Evolutionary conservation across 2,888 invertebrate genomes (phyloP).

Genomic region (Thecophora atra): DNA sequence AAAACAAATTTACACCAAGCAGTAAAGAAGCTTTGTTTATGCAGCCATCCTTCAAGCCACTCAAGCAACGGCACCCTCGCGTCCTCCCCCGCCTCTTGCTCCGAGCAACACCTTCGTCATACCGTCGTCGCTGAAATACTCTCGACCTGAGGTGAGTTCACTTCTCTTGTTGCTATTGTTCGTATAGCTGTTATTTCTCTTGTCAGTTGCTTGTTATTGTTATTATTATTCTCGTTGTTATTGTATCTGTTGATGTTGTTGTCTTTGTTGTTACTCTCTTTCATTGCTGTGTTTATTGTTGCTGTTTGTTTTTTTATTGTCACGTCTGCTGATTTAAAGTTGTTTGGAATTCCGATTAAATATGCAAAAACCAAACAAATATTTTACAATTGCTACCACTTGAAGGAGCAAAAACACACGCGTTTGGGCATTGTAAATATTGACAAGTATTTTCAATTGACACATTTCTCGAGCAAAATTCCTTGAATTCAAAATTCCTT

Average conservation of each 20-base stretch:
- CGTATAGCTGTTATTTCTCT: no score
- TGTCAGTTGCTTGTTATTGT: no score
- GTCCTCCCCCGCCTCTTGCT: background rate
- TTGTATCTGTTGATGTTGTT: background rate
- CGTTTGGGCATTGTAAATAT: background rate
- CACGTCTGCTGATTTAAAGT: constrained; percentile 3
- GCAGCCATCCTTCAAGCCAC: background rate
- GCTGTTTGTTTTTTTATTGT: background rate
- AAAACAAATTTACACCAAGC: background rate
- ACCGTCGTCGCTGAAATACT: no score
- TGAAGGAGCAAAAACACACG: background rate
- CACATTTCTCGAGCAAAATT: no score
- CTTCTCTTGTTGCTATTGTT: no score
- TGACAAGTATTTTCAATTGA: background rate
- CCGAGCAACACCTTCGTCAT: background rate
- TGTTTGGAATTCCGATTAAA: constrained; percentile 23
- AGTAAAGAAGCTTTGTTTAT: background rate
- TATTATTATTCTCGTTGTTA: no score
- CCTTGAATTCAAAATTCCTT: no score
- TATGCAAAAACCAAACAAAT: constrained; percentile 20
- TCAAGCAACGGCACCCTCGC: background rate
- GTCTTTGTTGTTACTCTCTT: background rate
- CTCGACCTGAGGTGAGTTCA: background rate
- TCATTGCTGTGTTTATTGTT: background rate
- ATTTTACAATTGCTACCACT: constrained; percentile 15